Conservation (phyloP, 2,113 vertebrate species). For the Zosterops lateralis region DNA sequence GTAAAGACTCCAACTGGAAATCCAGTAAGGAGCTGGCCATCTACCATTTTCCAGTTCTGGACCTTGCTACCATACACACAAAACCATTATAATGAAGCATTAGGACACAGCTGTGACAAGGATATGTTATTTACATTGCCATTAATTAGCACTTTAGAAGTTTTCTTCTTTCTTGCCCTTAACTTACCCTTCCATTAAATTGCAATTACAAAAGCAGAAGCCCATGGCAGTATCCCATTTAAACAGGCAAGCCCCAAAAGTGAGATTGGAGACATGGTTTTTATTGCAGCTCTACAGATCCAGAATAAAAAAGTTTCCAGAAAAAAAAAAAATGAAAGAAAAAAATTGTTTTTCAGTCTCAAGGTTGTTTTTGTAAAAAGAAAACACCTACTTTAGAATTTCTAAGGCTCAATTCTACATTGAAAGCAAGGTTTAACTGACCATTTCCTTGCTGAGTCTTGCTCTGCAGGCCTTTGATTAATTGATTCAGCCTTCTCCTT, state of each 20-base stretch:
- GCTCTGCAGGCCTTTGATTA: conserved; percentile 6
- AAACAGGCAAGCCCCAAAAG: not conserved
- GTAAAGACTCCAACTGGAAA: not conserved
- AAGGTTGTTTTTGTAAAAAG: not conserved
- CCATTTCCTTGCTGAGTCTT: not conserved
- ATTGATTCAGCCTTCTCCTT: conserved; percentile 17
- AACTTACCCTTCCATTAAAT: not conserved
- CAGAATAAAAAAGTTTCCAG: not conserved
- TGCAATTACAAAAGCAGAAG: not conserved
- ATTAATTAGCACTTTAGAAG: not conserved
- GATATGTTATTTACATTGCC: not conserved
- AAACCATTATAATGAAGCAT: not conserved
- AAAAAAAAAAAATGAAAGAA: not conserved
- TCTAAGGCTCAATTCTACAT: not conserved
- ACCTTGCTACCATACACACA: not conserved
- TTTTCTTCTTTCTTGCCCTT: not conserved
- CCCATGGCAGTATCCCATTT: not conserved
- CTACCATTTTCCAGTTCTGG: not conserved
- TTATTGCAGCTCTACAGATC: not conserved
- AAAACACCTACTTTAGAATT: not conserved
- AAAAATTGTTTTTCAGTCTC: not conserved
- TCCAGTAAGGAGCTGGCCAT: not conserved
- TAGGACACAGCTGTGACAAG: not conserved
- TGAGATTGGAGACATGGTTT: not conserved
- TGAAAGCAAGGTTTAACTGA: conserved; percentile 5